These are phyloP conservation scores for Hirtodrosophila histrioides DNA, from an alignment of 2,888 invertebrate species.

Conservation along the genomic window DNA sequence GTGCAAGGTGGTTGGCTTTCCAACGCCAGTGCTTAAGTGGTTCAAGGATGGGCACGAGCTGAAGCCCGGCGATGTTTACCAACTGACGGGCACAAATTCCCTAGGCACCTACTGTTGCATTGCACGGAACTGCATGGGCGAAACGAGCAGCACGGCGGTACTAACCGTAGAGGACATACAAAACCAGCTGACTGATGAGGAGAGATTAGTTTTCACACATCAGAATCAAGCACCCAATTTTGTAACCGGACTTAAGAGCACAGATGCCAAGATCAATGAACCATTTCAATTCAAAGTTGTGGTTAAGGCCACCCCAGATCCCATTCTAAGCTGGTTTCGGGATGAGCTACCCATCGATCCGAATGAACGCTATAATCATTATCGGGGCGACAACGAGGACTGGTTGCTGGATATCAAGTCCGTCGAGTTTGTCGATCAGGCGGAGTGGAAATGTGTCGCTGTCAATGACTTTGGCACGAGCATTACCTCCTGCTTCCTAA, in stretches of 20 bases:
- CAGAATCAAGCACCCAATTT: conserved; percentile 94
- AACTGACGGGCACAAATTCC: conserved; percentile 95
- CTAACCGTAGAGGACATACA: conserved; percentile 95
- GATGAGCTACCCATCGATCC: conserved; percentile 92
- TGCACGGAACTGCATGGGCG: conserved; percentile 95
- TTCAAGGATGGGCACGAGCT: conserved; percentile 96
- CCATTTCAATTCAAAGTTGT: conserved; percentile 91
- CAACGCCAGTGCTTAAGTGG: conserved; percentile 94
- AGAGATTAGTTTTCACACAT: conserved; percentile 87
- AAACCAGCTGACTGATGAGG: conserved; percentile 94
- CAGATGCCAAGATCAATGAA: conserved; percentile 93
- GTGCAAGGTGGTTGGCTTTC: conserved; percentile 96
- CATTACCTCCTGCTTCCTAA: conserved; percentile 93
- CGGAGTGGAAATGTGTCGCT: conserved; percentile 96
- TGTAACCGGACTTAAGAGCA: conserved; percentile 91
- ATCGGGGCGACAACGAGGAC: conserved; percentile 89
- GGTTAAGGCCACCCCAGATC: conserved; percentile 92
- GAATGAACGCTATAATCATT: conserved; percentile 88
- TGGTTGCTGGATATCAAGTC: conserved; percentile 90
- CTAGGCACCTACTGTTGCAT: conserved; percentile 95
- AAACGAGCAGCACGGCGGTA: conserved; percentile 93
- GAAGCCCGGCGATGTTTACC: conserved; percentile 96
- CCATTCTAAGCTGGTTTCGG: conserved; percentile 93
- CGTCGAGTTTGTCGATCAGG: conserved; percentile 93
- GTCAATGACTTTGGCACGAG: conserved; percentile 95